A percentile compares a stretch with the other conserved stretches of the same genome.
phyloP scores from a whole-genome alignment of 2,113 vertebrate species.

The Thinocorus orbignyianus region DNA sequence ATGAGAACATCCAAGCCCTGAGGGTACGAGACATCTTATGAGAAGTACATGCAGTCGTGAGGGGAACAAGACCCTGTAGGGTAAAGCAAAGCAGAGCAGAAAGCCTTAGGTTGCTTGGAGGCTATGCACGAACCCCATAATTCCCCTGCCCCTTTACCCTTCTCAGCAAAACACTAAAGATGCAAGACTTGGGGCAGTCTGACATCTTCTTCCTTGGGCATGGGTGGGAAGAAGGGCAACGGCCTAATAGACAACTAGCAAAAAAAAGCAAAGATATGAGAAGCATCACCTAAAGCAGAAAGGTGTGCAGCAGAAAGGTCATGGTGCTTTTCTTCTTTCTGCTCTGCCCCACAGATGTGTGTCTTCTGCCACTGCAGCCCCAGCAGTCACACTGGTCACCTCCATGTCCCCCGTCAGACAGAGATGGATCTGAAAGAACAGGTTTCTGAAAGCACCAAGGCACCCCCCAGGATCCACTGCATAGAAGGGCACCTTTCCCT shows the following conservation, averaged over 20 bases:
- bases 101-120: neutral
- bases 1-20: neutral
- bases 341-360: fast-evolving
- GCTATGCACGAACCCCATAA: neutral
- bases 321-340: neutral
- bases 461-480: too few relatives aligned
- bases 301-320: neutral
- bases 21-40: neutral
- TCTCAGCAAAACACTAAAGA: neutral
- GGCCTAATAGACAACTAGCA: neutral
- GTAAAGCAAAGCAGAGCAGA: neutral
- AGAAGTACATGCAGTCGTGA: neutral
- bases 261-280: neutral
- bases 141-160: neutral
- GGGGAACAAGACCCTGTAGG: neutral
- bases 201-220: neutral
- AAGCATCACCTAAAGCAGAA: neutral
- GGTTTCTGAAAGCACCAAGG: neutral
- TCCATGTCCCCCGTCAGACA: neutral
- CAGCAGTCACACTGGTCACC: fast-evolving
- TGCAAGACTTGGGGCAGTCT: neutral
- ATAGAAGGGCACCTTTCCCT: too few relatives aligned
- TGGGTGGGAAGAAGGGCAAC: neutral
- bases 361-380: neutral
- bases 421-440: too few relatives aligned